These are phyloP conservation scores for Cepaea nemoralis DNA, from an alignment of 1,140 invertebrate species.

Conservation along the genomic window DNA sequence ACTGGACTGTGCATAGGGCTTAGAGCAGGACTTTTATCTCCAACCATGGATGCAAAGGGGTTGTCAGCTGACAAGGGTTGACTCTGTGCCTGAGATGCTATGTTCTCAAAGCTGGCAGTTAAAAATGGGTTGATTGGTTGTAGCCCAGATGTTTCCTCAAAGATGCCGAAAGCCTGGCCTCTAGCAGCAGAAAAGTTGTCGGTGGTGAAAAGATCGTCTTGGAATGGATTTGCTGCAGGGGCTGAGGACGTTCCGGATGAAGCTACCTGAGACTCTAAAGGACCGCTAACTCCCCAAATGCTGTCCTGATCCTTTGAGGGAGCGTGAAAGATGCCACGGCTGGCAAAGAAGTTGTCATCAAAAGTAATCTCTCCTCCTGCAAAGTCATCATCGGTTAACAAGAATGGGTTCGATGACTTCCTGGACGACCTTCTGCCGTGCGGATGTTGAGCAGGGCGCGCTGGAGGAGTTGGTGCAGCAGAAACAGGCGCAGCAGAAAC, in stretches of 20 bases:
- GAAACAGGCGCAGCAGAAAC: background rate
- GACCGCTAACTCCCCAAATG: conserved; percentile 38
- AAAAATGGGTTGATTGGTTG: conserved; percentile 55
- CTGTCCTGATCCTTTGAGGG: conserved; percentile 38
- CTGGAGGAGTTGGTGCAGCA: conserved; percentile 14
- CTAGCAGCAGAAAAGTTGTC: conserved; percentile 40
- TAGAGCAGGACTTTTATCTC: conserved; percentile 16
- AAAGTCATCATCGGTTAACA: conserved; percentile 42
- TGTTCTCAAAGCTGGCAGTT: conserved; percentile 54
- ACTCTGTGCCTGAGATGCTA: conserved; percentile 34
- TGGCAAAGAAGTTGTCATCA: conserved; percentile 61
- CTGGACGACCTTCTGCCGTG: conserved; percentile 5
- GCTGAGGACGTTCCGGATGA: conserved; percentile 21
- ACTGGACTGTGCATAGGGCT: conserved; percentile 17
- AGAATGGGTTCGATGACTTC: conserved; percentile 37
- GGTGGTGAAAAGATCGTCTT: conserved; percentile 61
- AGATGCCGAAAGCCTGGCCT: conserved; percentile 10
- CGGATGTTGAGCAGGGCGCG: conserved; percentile 21
- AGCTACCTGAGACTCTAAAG: conserved; percentile 34
- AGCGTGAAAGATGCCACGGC: conserved; percentile 30
- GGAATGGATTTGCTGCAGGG: conserved; percentile 58
- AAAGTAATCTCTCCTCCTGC: conserved; percentile 45
- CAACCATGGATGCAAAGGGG: conserved; percentile 38
- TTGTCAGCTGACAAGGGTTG: conserved; percentile 34
- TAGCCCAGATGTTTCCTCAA: background rate